Base-by-base conservation (phyloP, 2,113 vertebrate species). In the Tetrao urogallus region DNA sequence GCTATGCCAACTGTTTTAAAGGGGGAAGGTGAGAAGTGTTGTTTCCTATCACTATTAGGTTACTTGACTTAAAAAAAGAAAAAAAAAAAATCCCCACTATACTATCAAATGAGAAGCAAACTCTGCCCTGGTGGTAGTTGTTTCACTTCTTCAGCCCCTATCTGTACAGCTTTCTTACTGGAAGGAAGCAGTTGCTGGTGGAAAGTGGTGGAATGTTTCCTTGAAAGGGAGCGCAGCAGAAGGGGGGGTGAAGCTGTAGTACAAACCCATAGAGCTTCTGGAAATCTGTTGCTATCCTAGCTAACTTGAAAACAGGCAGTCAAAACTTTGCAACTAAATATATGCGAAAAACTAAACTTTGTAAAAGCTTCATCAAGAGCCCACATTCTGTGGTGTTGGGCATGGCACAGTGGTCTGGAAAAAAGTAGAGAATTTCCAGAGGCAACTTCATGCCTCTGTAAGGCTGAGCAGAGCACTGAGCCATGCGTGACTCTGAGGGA, bases 21-120 rank as follows among this genome's bases (percentile, higher is more conserved):
- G 93, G 91, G 95, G 91, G 50, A 45, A 90, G 78, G 86, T 82
- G 94, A 38, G 57, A 67, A 42, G 20, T 60, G 58, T 82, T 81
- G 47, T 92, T 96, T 97, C 93, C 38, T 96, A 82, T 89, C 48
- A 48, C 69, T 94, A 82, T 86, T 94, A 94, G 85, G 91, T 82
- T 78, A 67, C 52, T 28, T 45, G 77, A 83, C 42, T 81, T 91
- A 2, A 38, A 74, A 32, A 27, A 50, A 20, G 25, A 52, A 8
- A 52, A 52, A 7, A 52, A 52, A 93, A 94, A 88, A 72, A 65
- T 19, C 56, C 48, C 57, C 54, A 3, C 67, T 63, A 18, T 83
- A 64, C 58, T 82, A 1, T 89, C 71, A 58, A 86, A 30, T 42
- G 42, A 87, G 38, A 84, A 86, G 71, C 42, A 84, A 77, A 38